A percentile compares a stretch with the other conserved stretches of the same genome.
Evolutionary conservation across 2,888 invertebrate genomes (phyloP).

Genomic region (Pseudanteris insignis): DNA sequence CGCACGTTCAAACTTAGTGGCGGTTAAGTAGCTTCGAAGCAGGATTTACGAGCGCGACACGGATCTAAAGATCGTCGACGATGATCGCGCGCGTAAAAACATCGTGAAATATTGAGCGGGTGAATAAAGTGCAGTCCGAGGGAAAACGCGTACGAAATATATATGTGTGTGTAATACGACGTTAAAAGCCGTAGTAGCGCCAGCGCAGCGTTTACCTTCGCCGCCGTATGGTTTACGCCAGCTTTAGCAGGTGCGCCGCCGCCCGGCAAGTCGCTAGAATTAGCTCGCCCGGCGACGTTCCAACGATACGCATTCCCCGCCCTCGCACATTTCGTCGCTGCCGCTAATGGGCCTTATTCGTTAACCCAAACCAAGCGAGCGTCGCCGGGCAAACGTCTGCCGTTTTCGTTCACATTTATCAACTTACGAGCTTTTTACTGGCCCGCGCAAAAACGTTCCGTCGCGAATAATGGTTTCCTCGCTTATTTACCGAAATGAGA

Average conservation of each 20-base stretch:
- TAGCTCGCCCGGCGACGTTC: conserved; percentile 8
- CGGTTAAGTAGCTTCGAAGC: conserved; percentile 25
- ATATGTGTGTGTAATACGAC: conserved; percentile 8
- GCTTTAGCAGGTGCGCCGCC: conserved; percentile 20
- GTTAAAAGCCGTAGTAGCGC: too few species aligned
- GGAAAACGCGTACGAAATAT: conserved; percentile 14
- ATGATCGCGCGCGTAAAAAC: conserved; percentile 30
- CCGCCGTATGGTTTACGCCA: conserved; percentile 22
- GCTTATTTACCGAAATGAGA: too few species aligned
- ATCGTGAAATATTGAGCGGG: conserved; percentile 25
- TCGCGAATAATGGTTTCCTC: too few species aligned
- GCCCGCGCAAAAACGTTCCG: too few species aligned
- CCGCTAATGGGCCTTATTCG: conserved; percentile 23
- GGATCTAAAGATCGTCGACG: conserved; percentile 21
- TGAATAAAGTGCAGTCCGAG: conserved; percentile 16
- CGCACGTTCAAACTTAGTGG: conserved; percentile 27
- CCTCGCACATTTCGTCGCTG: too few species aligned
- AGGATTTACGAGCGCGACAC: conserved; percentile 26
- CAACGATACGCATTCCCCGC: conserved; percentile 4
- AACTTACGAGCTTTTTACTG: too few species aligned
- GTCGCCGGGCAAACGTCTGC: too few species aligned
- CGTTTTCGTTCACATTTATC: too few species aligned
- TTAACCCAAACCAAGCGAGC: conserved; percentile 4
- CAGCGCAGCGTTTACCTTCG: conserved; percentile 4
- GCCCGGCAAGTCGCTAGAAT: conserved; percentile 14